These are phyloP conservation scores for Sipunculus nudus DNA, from an alignment of 2,888 invertebrate species.

Conservation along the genomic window DNA sequence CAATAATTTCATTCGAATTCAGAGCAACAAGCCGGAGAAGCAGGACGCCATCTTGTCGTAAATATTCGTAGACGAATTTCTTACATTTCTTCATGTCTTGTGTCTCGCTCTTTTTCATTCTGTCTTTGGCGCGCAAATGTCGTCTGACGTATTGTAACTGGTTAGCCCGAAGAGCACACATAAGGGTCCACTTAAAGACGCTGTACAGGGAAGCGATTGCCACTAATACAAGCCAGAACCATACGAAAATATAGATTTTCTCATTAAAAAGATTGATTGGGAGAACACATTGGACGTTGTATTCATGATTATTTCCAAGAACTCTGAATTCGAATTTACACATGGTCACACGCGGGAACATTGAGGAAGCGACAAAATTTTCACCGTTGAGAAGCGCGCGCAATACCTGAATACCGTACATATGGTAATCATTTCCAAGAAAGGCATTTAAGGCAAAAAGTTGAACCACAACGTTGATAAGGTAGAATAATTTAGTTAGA, in stretches of 20 bases:
- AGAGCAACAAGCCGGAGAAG: conserved; percentile 61
- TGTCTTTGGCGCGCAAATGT: conserved; percentile 18
- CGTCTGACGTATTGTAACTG: conserved; percentile 26
- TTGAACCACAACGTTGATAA: conserved; percentile 67
- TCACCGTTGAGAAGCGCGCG: conserved; percentile 66
- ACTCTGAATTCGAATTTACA: conserved; percentile 64
- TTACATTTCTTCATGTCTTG: conserved; percentile 59
- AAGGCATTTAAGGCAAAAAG: conserved; percentile 68
- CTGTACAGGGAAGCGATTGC: conserved; percentile 63
- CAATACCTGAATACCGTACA: conserved; percentile 68
- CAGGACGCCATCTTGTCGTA: conserved; percentile 63
- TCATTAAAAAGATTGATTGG: conserved; percentile 51
- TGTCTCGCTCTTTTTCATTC: conserved; percentile 8
- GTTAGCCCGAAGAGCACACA: conserved; percentile 8
- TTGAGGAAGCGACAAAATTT: conserved; percentile 61
- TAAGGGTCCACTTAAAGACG: conserved; percentile 64
- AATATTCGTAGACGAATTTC: conserved; percentile 60
- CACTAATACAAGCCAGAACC: conserved; percentile 69
- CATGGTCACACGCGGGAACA: conserved; percentile 65
- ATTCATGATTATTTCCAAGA: too few species aligned
- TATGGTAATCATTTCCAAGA: conserved; percentile 66
- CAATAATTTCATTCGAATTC: conserved; percentile 63
- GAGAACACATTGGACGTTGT: conserved; percentile 61
- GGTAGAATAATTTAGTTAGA: conserved; percentile 66
- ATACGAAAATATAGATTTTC: conserved; percentile 67